Conservation (phyloP, 2,797 vertebrate genomes). For the Bradypus variegatus region DNA sequence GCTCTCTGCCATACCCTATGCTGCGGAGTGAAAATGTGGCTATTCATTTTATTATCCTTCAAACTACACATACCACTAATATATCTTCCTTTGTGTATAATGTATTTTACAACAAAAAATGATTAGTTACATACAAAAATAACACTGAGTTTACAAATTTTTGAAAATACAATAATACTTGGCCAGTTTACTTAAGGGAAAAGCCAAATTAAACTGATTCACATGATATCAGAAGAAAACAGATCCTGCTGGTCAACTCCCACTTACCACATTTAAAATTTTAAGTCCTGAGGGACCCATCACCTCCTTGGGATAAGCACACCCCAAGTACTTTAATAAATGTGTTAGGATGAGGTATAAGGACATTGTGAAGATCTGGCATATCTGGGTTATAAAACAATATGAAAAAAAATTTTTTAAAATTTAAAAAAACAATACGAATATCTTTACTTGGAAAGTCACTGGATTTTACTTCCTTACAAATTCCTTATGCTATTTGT, state of each 20-base stretch:
- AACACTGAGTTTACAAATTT: neutral
- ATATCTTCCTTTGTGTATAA: neutral
- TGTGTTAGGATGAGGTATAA: neutral
- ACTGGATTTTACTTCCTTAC: constrained; percentile 3
- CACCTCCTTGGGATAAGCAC: neutral
- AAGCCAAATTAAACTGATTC: neutral
- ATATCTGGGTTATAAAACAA: neutral
- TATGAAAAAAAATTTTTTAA: neutral
- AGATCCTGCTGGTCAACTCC: neutral
- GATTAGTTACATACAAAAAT: neutral
- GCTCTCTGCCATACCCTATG: neutral
- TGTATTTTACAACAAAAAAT: neutral
- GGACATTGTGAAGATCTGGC: neutral
- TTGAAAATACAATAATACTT: neutral
- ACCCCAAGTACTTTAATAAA: neutral
- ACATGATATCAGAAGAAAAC: neutral
- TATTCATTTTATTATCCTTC: neutral
- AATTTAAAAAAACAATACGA: neutral
- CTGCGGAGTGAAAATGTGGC: neutral
- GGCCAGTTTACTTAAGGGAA: neutral
- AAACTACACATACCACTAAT: neutral
- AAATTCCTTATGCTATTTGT: constrained; percentile 1
- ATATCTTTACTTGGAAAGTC: neutral
- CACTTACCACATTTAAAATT: neutral
- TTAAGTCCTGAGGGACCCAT: neutral